Evolutionary conservation across 2,113 vertebrate species (phyloP).

Genomic region (Pachypanchax playfairii): DNA sequence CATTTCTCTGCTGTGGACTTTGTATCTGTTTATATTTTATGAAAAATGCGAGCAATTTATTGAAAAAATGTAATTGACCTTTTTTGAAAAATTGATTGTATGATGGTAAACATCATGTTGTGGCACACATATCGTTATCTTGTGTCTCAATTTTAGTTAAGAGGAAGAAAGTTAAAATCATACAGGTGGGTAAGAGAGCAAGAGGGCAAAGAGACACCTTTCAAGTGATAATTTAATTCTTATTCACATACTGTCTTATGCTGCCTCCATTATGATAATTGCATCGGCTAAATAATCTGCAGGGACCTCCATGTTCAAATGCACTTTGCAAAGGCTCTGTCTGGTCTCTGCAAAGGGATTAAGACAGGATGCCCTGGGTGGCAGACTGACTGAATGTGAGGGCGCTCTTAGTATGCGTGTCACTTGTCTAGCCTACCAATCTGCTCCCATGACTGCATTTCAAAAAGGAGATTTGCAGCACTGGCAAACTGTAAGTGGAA

Average conservation of each 20-base stretch:
- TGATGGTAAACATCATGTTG: not conserved
- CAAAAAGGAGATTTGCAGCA: constrained; percentile 51
- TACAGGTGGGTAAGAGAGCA: constrained; percentile 6
- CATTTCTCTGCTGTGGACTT: no score
- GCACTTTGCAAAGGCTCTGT: constrained; percentile 58
- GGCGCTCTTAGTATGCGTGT: constrained; percentile 72
- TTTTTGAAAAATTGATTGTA: no score
- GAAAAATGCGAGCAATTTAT: no score
- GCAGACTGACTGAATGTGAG: constrained; percentile 61
- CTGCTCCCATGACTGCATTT: constrained; percentile 59
- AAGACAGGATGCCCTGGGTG: constrained; percentile 66
- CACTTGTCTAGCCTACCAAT: constrained; percentile 61
- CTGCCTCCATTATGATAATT: constrained; percentile 78
- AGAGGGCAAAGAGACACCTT: constrained; percentile 50
- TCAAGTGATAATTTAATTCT: constrained; percentile 65
- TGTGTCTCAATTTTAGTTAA: constrained; percentile 21
- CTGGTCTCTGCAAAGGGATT: constrained; percentile 69
- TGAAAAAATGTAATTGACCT: no score
- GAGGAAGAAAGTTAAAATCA: constrained; percentile 14
- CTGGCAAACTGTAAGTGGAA: constrained; percentile 40
- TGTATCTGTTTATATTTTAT: no score
- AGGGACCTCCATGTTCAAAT: constrained; percentile 62
- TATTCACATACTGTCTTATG: constrained; percentile 65
- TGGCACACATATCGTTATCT: not conserved
- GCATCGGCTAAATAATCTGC: constrained; percentile 71